Evolutionary conservation across 2,888 invertebrate species (phyloP).

Genomic region (Alviniconcha strummeri): DNA sequence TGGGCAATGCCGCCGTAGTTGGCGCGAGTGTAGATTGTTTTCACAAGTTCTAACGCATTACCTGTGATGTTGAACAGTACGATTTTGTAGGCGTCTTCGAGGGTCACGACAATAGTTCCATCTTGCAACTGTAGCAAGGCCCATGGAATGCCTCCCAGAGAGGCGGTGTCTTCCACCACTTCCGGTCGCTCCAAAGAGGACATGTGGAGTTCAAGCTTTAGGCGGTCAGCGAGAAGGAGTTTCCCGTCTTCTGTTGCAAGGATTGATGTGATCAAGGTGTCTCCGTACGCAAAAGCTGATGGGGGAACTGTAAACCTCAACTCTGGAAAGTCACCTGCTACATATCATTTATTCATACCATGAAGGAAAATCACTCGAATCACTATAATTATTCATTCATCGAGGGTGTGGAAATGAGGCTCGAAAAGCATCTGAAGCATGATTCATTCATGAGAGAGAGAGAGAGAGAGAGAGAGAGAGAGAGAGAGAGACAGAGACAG

Average conservation of each 20-base stretch:
- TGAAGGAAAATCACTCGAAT: neutral
- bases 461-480: conserved; percentile 23
- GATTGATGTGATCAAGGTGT: neutral
- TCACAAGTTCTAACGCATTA: neutral
- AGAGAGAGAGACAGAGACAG: conserved; percentile 10
- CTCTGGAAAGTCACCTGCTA: neutral
- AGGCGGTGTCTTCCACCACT: neutral
- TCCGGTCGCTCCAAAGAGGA: neutral
- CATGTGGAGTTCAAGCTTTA: neutral
- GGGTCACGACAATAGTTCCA: conserved; percentile 3
- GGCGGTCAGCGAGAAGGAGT: neutral
- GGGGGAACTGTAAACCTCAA: neutral
- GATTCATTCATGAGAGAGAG: neutral
- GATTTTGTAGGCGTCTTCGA: neutral
- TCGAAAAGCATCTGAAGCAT: no score
- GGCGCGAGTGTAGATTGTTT: neutral
- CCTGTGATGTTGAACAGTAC: neutral
- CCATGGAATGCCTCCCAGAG: neutral
- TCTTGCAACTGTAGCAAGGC: conserved; percentile 8
- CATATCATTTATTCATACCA: neutral
- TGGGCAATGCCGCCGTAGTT: neutral
- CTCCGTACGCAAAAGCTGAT: no score
- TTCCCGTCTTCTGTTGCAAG: neutral
- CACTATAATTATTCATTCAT: neutral
- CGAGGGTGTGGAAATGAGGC: neutral